Conservation (phyloP, 2,797 vertebrate species). For the Cirrhinus mrigala region DNA sequence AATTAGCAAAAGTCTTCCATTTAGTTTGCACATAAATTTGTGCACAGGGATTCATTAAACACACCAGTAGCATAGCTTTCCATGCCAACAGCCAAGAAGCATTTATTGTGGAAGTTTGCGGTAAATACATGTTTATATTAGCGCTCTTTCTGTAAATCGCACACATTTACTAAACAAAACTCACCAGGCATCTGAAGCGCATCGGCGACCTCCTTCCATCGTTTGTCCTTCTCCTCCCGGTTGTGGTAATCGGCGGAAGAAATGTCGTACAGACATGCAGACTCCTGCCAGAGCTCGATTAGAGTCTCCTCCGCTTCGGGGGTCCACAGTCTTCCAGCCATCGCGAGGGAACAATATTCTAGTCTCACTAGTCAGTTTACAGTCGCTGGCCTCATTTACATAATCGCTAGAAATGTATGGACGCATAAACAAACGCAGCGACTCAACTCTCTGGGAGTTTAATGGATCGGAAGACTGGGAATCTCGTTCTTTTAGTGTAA, state of each 20-base stretch:
- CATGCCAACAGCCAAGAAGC: no score
- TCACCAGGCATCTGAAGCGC: conserved; percentile 9
- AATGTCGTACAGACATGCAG: conserved; percentile 11
- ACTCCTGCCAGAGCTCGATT: conserved; percentile 25
- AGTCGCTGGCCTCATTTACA: background rate
- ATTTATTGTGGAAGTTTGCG: background rate
- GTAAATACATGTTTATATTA: background rate
- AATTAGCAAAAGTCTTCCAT: background rate
- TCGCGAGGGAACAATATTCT: background rate
- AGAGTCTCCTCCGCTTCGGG: background rate
- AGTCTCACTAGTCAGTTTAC: background rate
- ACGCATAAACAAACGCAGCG: background rate
- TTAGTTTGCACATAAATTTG: background rate
- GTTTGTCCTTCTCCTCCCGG: conserved; percentile 18
- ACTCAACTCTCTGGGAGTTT: background rate
- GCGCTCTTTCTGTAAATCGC: background rate
- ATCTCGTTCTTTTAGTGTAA: background rate
- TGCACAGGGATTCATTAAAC: background rate
- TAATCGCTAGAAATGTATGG: background rate
- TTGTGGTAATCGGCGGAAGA: conserved; percentile 18
- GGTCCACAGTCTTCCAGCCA: background rate
- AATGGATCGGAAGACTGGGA: background rate
- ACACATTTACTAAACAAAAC: background rate
- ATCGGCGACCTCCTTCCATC: conserved; percentile 12
- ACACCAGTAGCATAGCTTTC: background rate